Base-by-base conservation (phyloP, 2,888 invertebrate species). In the Hemistola chrysoprasaria region DNA sequence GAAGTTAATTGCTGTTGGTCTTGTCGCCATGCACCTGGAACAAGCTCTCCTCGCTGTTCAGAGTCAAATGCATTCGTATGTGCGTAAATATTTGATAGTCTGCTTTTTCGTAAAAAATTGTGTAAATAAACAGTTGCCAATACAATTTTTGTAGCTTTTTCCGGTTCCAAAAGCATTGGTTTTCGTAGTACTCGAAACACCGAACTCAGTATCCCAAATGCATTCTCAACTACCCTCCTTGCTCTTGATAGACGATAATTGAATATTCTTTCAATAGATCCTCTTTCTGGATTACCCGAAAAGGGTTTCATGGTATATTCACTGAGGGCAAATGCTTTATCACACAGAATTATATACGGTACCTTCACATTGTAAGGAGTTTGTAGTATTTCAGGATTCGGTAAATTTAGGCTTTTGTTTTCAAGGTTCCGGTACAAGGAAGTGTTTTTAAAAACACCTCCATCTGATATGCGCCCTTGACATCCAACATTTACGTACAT, bases 1-100 rank as follows among this genome's bases (percentile, higher is more conserved):
- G 33, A 42, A 37, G 37, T 37, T 37, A 37, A 42, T 42, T 37
- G 37, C 33, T 39, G 39, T 45, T 45, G 43, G 38, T 43, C 40
- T 40, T 40, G 40, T 40, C 40, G 46, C 40, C 40, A 40, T 37
- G 40, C 37, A 34, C 40, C 46, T n/a, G n/a, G n/a, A n/a, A n/a
- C n/a, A n/a, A n/a, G n/a, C n/a, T n/a, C n/a, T n/a, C n/a, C n/a
- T n/a, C n/a, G n/a, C n/a, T n/a, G n/a, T n/a, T n/a, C n/a, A n/a
- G n/a, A n/a, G n/a, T n/a, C n/a, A n/a, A n/a, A 44, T 39, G 43
- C 40, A 41, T 45, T 45, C 21, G 40, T 45, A 10, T 40, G 40
- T 40, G 40, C 40, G 36, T 40, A 40, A 45, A 40, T 40, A 40
- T 40, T 37, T 37, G 37, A 42, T 42, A 41, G 22, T 31, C 35